These are phyloP conservation scores for Cirrhinus mrigala DNA, from an alignment of 2,797 vertebrate genomes.

Conservation along the genomic window DNA sequence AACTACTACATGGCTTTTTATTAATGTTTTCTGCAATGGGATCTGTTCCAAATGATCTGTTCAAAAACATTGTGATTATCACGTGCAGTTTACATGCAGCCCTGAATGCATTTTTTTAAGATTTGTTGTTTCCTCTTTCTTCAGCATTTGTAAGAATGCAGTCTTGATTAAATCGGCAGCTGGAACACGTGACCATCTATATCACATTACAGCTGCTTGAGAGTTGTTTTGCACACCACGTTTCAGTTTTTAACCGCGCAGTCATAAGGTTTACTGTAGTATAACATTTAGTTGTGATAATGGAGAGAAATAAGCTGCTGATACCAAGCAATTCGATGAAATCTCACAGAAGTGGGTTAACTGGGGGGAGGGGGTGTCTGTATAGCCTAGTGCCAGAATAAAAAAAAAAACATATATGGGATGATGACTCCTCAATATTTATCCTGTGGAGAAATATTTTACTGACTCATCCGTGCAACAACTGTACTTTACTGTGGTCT, in stretches of 20 bases:
- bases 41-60: not conserved
- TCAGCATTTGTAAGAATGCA: not conserved
- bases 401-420: not conserved
- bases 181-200: slow-evolving; percentile 40
- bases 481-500: not conserved
- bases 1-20: not conserved
- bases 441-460: not conserved
- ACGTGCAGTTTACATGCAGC: not conserved
- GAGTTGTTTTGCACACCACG: slow-evolving; percentile 9
- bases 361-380: slow-evolving; percentile 29
- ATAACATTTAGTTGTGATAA: not conserved
- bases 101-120: not conserved
- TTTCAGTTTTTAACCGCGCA: not conserved
- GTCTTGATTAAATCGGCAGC: not conserved
- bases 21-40: not conserved
- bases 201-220: slow-evolving; percentile 33
- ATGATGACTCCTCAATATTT: not conserved
- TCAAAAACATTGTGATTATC: not conserved
- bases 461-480: not conserved
- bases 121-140: not conserved
- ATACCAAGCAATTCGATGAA: slow-evolving; percentile 4
- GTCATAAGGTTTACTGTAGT: not conserved
- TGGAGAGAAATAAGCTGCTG: not conserved
- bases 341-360: not conserved
- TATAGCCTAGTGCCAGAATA: not conserved